Percentiles rank a stretch among this genome's conserved stretches.
Evolutionary conservation across 2,113 vertebrate genomes (phyloP).

Genomic region (Takifugu flavidus): DNA sequence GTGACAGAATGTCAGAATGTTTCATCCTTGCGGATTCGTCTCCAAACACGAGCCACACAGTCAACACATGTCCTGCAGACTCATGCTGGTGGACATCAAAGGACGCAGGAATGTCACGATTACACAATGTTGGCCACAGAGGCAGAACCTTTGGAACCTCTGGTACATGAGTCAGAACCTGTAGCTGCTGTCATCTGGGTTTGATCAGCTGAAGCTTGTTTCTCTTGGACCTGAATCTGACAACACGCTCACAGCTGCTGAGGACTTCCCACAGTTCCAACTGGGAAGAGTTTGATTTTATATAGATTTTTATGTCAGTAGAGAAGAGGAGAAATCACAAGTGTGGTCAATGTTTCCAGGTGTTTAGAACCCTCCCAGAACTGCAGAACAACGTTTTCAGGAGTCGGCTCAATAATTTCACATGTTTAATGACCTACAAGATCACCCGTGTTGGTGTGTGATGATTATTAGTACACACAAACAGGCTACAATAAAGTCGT

Average conservation of each 20-base stretch:
- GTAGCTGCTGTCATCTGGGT: constrained; percentile 22
- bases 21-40: constrained; percentile 16
- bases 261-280: not conserved
- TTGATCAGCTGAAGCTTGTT: constrained; percentile 18
- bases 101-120: constrained; percentile 12
- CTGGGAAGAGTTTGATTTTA: not conserved
- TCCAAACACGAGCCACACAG: constrained; percentile 16
- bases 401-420: too few species aligned
- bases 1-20: constrained; percentile 41
- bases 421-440: too few species aligned
- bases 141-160: not conserved
- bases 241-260: not conserved
- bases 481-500: too few species aligned
- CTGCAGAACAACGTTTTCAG: too few species aligned
- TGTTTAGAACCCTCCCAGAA: too few species aligned
- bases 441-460: too few species aligned
- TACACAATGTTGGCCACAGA: not conserved
- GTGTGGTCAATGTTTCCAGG: too few species aligned
- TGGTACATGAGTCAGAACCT: constrained; percentile 12
- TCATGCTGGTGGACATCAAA: constrained; percentile 7
- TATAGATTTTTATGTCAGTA: too few species aligned
- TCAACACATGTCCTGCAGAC: not conserved
- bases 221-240: constrained; percentile 17
- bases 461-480: too few species aligned
- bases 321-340: too few species aligned